phyloP scores from a whole-genome alignment of 2,888 invertebrate species.

The Sinotaia quadrata region DNA sequence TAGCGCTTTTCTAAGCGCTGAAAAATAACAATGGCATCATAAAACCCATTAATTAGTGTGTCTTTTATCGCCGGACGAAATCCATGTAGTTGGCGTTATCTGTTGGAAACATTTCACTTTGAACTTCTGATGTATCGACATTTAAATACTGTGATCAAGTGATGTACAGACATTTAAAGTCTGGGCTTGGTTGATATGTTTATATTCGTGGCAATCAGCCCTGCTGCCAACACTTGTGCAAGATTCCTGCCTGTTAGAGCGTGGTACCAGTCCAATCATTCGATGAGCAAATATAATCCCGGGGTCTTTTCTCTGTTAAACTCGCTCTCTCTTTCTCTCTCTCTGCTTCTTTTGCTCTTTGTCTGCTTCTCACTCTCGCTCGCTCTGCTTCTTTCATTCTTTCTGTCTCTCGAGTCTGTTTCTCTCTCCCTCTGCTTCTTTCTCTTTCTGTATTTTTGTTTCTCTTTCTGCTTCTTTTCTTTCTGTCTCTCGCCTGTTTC shows the following conservation, averaged over 20 bases:
- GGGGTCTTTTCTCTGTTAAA: not conserved
- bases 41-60: too few species aligned
- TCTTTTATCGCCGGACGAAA: too few species aligned
- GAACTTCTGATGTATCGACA: too few species aligned
- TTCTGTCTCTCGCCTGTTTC: not conserved
- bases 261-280: not conserved
- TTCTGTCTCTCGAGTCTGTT: not conserved
- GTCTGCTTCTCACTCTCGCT: slow-evolving; percentile 4
- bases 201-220: too few species aligned
- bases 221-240: too few species aligned
- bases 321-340: slow-evolving; percentile 7
- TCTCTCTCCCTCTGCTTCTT: not conserved
- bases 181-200: too few species aligned
- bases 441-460: not conserved
- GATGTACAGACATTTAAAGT: too few species aligned
- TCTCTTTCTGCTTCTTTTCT: slow-evolving; percentile 12
- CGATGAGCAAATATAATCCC: not conserved
- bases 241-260: not conserved
- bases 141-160: too few species aligned
- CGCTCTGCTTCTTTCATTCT: not conserved
- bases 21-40: too few species aligned
- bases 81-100: too few species aligned
- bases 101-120: too few species aligned
- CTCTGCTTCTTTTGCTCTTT: not conserved
- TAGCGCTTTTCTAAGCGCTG: too few species aligned